Evolutionary conservation across 2,888 invertebrate genomes (phyloP).

Genomic region (Eupithecia pulchellata): DNA sequence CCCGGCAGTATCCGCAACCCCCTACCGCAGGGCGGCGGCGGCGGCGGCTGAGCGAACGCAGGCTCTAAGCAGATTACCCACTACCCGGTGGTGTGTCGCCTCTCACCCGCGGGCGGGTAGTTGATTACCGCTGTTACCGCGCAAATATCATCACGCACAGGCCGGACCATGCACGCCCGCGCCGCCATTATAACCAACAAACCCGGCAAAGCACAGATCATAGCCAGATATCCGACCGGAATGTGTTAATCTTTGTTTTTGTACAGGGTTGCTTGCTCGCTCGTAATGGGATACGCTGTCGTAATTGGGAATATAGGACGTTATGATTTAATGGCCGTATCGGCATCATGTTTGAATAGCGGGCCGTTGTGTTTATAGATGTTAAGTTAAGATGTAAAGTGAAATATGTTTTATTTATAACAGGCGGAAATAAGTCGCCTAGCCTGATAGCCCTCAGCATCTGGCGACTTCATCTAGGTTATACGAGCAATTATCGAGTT

Average conservation of each 20-base stretch:
- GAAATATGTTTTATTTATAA: neutral
- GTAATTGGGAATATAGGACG: slow-evolving; percentile 44
- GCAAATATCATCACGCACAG: slow-evolving; percentile 74
- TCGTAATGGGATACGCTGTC: slow-evolving; percentile 37
- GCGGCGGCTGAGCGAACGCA: slow-evolving; percentile 38
- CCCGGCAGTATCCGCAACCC: slow-evolving; percentile 40
- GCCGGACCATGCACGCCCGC: slow-evolving; percentile 41
- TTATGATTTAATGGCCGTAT: slow-evolving; percentile 39
- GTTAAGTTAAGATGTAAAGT: neutral
- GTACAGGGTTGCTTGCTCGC: slow-evolving; percentile 40
- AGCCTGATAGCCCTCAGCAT: slow-evolving; percentile 6
- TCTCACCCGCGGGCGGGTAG: slow-evolving; percentile 28
- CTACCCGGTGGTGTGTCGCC: slow-evolving; percentile 53
- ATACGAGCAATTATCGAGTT: slow-evolving; percentile 20
- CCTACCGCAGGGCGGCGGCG: slow-evolving; percentile 35
- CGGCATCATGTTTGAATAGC: slow-evolving; percentile 26
- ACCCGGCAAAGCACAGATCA: slow-evolving; percentile 54
- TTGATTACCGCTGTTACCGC: slow-evolving; percentile 42
- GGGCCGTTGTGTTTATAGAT: neutral
- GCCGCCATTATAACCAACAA: slow-evolving; percentile 59
- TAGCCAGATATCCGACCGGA: slow-evolving; percentile 47
- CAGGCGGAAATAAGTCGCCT: neutral
- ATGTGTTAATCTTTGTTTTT: slow-evolving; percentile 58
- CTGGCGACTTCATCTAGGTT: slow-evolving; percentile 20
- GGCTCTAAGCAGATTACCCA: slow-evolving; percentile 65